These are phyloP conservation scores for Liopterus haemorrhoidalis DNA, from an alignment of 2,888 invertebrate species.

Conservation along the genomic window DNA sequence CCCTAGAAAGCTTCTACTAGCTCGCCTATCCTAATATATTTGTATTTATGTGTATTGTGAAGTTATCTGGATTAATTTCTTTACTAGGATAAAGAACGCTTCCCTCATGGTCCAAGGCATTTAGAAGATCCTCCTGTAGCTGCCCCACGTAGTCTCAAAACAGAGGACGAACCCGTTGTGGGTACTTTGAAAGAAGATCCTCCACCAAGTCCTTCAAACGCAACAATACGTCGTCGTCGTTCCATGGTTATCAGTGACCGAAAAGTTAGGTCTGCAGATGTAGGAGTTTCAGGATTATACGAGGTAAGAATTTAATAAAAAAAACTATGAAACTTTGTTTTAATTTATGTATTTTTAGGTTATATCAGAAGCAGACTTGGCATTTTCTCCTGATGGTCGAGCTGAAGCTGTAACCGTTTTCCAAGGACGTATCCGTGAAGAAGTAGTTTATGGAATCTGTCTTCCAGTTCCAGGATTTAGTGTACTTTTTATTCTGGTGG, in stretches of 20 bases:
- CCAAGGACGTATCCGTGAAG: constrained; percentile 80
- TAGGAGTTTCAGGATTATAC: constrained; percentile 83
- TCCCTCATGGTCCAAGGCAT: constrained; percentile 74
- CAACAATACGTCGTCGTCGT: constrained; percentile 55
- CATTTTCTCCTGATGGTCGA: constrained; percentile 76
- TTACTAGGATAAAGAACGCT: constrained; percentile 51
- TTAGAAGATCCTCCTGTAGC: constrained; percentile 54
- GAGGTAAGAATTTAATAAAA: constrained; percentile 53
- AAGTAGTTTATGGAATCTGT: constrained; percentile 87
- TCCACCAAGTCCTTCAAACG: constrained; percentile 3
- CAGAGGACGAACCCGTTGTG: constrained; percentile 9
- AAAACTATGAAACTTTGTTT: no score
- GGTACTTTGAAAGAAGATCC: constrained; percentile 13
- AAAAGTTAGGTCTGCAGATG: constrained; percentile 75
- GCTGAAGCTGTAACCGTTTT: constrained; percentile 81
- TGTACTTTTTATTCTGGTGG: constrained; percentile 79
- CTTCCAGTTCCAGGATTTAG: constrained; percentile 87
- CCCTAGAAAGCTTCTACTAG: no score
- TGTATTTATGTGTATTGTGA: background rate
- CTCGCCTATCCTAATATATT: no score
- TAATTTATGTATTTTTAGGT: constrained; percentile 44
- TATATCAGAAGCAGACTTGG: constrained; percentile 85
- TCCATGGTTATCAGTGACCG: constrained; percentile 62
- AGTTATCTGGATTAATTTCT: constrained; percentile 8
- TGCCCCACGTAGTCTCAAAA: constrained; percentile 48